These are phyloP conservation scores for Euphydryas editha DNA, from an alignment of 2,888 invertebrate genomes.

Conservation along the genomic window DNA sequence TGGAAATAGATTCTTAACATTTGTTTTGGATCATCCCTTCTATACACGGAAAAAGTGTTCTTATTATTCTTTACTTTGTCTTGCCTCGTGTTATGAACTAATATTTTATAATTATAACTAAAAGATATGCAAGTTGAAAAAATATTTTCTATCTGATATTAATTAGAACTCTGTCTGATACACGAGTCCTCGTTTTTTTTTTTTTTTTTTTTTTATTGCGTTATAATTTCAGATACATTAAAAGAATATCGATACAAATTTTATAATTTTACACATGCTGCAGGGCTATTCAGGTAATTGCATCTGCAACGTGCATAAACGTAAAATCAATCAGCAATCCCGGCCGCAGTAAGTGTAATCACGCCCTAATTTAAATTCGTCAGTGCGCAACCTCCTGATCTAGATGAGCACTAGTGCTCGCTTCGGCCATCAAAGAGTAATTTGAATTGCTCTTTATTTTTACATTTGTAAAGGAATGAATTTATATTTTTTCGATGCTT, in stretches of 20 bases:
- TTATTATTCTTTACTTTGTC: too few relatives aligned
- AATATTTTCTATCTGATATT: too few relatives aligned
- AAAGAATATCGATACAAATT: slow-evolving; percentile 21
- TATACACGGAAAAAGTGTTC: too few relatives aligned
- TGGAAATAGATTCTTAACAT: too few relatives aligned
- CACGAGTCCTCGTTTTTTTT: neutral
- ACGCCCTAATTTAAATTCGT: slow-evolving; percentile 40
- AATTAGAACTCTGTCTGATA: neutral
- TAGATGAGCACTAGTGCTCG: slow-evolving; percentile 18
- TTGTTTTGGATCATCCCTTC: too few relatives aligned
- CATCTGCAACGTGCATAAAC: slow-evolving; percentile 30
- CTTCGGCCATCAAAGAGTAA: slow-evolving; percentile 30
- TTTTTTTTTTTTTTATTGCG: neutral
- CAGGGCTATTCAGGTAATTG: slow-evolving; percentile 22
- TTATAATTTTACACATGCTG: slow-evolving; percentile 21
- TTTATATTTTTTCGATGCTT: slow-evolving; percentile 14
- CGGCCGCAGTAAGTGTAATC: slow-evolving; percentile 40
- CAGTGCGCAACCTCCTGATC: slow-evolving; percentile 23
- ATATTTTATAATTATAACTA: too few relatives aligned
- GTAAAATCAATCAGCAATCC: slow-evolving; percentile 41
- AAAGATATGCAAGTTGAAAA: too few relatives aligned
- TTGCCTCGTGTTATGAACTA: too few relatives aligned
- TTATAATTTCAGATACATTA: neutral
- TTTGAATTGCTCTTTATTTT: slow-evolving; percentile 22
- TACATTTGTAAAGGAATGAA: slow-evolving; percentile 20